Percentiles rank a stretch among this genome's conserved stretches.
These are phyloP conservation scores for Nycticebus coucang DNA, from an alignment of 2,113 vertebrate genomes.

Conservation along the genomic window DNA sequence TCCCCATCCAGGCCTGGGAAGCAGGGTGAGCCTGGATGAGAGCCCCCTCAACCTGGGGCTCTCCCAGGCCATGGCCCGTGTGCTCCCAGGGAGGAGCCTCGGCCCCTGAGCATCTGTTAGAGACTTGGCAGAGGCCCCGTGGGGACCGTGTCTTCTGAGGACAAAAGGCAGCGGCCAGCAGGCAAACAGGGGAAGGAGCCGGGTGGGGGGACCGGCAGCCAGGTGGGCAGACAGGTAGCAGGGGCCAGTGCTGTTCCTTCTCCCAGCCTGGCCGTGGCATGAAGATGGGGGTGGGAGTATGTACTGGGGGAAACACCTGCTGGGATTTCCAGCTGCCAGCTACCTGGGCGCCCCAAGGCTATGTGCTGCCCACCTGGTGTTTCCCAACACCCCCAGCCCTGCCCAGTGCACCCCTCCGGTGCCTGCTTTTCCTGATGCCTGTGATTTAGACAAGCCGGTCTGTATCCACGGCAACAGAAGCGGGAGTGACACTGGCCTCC, in stretches of 20 bases:
- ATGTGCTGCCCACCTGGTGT: conserved; percentile 66
- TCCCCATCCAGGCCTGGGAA: conserved; percentile 55
- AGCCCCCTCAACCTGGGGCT: conserved; percentile 61
- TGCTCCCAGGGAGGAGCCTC: conserved; percentile 70
- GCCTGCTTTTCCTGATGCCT: conserved; percentile 67
- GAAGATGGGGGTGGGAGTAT: conserved; percentile 71
- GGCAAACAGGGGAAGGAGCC: conserved; percentile 36
- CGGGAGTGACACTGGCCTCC: conserved; percentile 64
- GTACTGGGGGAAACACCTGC: conserved; percentile 65
- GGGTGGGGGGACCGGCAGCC: neutral
- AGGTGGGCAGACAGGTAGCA: conserved; percentile 33
- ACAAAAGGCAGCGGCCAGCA: conserved; percentile 77
- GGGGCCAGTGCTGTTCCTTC: conserved; percentile 55
- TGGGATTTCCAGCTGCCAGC: conserved; percentile 50
- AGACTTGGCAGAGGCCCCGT: conserved; percentile 71
- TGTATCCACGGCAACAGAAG: conserved; percentile 80
- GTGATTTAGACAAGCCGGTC: conserved; percentile 70
- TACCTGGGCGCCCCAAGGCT: conserved; percentile 63
- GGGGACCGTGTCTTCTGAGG: conserved; percentile 77
- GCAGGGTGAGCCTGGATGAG: conserved; percentile 68
- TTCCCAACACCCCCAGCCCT: conserved; percentile 57
- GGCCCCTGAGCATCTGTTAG: conserved; percentile 75
- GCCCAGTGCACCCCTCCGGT: conserved; percentile 57
- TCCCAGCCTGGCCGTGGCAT: conserved; percentile 62
- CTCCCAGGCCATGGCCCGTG: conserved; percentile 59